These are phyloP conservation scores for Gymnothorax javanicus DNA, from an alignment of 2,797 vertebrate species.

Conservation along the genomic window DNA sequence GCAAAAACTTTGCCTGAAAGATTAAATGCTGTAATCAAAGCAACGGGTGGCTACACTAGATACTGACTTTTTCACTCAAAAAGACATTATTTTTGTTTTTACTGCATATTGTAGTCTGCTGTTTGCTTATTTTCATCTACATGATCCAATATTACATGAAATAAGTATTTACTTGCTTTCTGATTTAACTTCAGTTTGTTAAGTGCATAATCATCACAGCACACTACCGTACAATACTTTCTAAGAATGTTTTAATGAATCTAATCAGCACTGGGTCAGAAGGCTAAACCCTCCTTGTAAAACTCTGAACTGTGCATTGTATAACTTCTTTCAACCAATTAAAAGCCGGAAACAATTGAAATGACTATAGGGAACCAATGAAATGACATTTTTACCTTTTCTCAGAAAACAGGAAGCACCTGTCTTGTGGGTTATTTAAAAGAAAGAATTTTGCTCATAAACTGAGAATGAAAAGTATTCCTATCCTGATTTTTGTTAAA, in stretches of 20 bases:
- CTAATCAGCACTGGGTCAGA: neutral
- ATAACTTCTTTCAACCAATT: neutral
- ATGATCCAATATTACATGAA: too few species aligned
- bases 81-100: too few species aligned
- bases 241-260: neutral
- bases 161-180: too few species aligned
- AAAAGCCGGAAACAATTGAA: neutral
- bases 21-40: too few species aligned
- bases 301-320: neutral
- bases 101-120: too few species aligned
- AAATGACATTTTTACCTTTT: neutral
- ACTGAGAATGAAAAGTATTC: neutral
- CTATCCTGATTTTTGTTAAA: neutral
- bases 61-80: too few species aligned
- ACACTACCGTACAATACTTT: neutral
- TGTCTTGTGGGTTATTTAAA: neutral
- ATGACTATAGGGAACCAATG: neutral
- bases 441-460: neutral
- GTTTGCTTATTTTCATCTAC: too few species aligned
- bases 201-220: too few species aligned
- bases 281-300: neutral
- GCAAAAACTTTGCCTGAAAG: too few species aligned
- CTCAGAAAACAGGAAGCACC: neutral
- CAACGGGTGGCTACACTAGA: too few species aligned
- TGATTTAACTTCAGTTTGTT: too few species aligned